Evolutionary conservation across 2,797 vertebrate species (phyloP), one percentile per base, ranked within the genome.

Genomic region (Dryobates pubescens): DNA sequence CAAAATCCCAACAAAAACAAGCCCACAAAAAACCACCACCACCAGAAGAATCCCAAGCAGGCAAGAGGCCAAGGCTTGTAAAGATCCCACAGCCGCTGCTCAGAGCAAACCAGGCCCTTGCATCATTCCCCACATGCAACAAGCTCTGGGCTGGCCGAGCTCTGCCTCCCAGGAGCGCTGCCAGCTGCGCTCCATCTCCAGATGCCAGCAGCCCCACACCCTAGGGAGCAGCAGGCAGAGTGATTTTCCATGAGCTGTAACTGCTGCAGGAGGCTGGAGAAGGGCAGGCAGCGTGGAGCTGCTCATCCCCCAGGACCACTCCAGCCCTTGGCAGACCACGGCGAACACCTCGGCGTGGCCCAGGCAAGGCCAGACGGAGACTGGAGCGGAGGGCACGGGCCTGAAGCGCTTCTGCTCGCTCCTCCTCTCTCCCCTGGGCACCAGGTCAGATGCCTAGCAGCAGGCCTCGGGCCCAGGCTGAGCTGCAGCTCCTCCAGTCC

Each of bases 101-200:
- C 70, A 83, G 80, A 62, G 89, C 71, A 95, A 96, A 95, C 62
- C 89, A 90, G 79, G 47, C 84, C 78, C 63, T 94, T 94, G 92
- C 87, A 95, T 89, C 93, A 91, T 58, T 94, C 93, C 84, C 88
- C 77, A 79, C 84, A 89, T 19, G 87, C 86, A 94, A 24, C 57
- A 90, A 85, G 76, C 76, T 83, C 59, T 69, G 64, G 75, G 56
- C 76, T 83, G 84, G 74, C 84, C 72, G 34, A 61, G 29, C 57
- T 80, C 75, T 93, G 78, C 84, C 84, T 71, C 80, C 14, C 76
- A 89, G 90, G 85, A 85, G 57, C 63, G 63, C 57, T 1, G 0
- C 79, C 92, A 95, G 90, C 95, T 90, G 90, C 94, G 76, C n/a
- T 92, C 34, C 13, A 54, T 81, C 78, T 75, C 75, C 76, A 90